phyloP scores from a whole-genome alignment of 2,888 invertebrate genomes.

The Noctua comes region DNA sequence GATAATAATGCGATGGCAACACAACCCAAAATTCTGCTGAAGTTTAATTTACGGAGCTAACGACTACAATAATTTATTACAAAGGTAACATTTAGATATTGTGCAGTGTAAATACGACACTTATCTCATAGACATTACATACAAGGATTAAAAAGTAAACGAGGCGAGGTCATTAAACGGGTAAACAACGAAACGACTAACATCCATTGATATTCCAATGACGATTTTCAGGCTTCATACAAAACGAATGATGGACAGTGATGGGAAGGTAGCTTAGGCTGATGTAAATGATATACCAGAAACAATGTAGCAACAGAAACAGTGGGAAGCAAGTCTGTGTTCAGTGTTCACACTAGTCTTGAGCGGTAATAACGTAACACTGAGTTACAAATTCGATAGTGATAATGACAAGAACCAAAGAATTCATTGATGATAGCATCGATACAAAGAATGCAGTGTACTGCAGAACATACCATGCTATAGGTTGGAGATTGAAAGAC shows the following conservation, averaged over 20 bases:
- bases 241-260: neutral
- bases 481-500: neutral
- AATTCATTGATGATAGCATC: neutral
- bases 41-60: neutral
- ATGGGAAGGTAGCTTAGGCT: neutral
- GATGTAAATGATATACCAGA: neutral
- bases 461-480: neutral
- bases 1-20: neutral
- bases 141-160: conserved; percentile 29
- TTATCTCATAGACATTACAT: conserved; percentile 38
- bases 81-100: conserved; percentile 26
- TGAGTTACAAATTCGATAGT: conserved; percentile 1
- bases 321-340: neutral
- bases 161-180: conserved; percentile 26
- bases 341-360: neutral
- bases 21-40: conserved; percentile 1
- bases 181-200: conserved; percentile 17
- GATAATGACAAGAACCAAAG: neutral
- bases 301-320: neutral
- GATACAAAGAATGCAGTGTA: conserved; percentile 2
- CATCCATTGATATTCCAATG: neutral
- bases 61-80: conserved; percentile 1
- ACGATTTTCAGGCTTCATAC: neutral
- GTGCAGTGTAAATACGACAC: conserved; percentile 27
- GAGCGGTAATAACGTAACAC: neutral